Evolutionary conservation across 1,140 invertebrate genomes (phyloP).

Genomic region (Heliothis subflexa): DNA sequence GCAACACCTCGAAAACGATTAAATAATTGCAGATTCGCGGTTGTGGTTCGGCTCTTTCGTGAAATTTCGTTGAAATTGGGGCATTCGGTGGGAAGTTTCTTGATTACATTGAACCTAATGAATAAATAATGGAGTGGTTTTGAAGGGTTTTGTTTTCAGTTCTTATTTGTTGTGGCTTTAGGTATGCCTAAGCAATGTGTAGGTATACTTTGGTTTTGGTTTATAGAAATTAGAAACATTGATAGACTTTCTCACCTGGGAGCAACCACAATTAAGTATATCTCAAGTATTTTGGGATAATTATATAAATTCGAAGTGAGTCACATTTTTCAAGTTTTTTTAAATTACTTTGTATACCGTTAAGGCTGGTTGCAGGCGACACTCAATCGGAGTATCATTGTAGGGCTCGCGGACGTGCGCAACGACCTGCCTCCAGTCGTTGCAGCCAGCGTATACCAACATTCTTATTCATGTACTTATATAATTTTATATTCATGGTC

Average conservation of each 20-base stretch:
- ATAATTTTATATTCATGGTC: conserved; percentile 45
- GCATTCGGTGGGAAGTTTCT: conserved; percentile 63
- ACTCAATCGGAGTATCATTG: conserved; percentile 43
- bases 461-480: conserved; percentile 46
- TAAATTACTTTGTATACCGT: neutral
- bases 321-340: no score
- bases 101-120: conserved; percentile 67
- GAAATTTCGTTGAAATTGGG: conserved; percentile 68
- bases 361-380: conserved; percentile 37
- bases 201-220: neutral
- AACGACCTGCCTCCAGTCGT: conserved; percentile 22
- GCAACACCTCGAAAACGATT: conserved; percentile 77
- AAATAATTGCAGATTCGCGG: conserved; percentile 78
- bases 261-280: no score
- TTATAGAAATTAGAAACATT: neutral
- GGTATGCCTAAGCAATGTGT: no score
- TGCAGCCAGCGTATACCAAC: conserved; percentile 14
- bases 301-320: no score
- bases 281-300: no score
- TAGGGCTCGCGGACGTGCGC: conserved; percentile 39
- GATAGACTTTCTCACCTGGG: neutral
- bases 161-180: conserved; percentile 23
- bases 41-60: conserved; percentile 64
- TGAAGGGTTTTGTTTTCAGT: conserved; percentile 32
- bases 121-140: conserved; percentile 64